Conservation (phyloP, 2,113 vertebrate genomes). For the Odontophorus gujanensis region DNA sequence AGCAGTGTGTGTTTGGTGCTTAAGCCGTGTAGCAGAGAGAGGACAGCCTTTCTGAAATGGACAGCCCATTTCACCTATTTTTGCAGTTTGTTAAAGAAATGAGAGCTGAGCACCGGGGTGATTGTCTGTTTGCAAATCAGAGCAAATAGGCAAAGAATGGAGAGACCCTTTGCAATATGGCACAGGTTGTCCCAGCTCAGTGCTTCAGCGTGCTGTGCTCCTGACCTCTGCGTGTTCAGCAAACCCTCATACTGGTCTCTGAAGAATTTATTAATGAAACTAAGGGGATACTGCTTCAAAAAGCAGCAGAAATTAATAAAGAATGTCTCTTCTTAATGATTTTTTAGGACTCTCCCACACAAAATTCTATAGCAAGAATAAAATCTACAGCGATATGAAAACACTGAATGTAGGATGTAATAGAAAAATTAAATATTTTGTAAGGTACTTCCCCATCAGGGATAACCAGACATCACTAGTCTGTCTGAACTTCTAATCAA, state of each 20-base stretch:
- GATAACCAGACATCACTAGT: not conserved
- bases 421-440: slow-evolving; percentile 22
- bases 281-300: slow-evolving; percentile 7
- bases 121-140: not conserved
- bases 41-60: not conserved
- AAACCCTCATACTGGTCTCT: not conserved
- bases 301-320: slow-evolving; percentile 34
- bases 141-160: not conserved
- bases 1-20: not conserved
- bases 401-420: not conserved
- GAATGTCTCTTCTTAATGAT: not conserved
- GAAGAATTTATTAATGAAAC: slow-evolving; percentile 8
- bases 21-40: not conserved
- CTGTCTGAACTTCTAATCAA: slow-evolving; percentile 37
- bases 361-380: slow-evolving; percentile 34
- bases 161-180: not conserved
- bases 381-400: slow-evolving; percentile 18
- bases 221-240: not conserved
- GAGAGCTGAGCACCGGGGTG: not conserved
- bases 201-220: not conserved
- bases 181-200: not conserved
- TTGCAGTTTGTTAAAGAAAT: not conserved
- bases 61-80: not conserved
- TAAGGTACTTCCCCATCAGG: not conserved
- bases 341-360: slow-evolving; percentile 11